Conservation (phyloP, 2,113 vertebrate genomes). For the Thermophis baileyi region DNA sequence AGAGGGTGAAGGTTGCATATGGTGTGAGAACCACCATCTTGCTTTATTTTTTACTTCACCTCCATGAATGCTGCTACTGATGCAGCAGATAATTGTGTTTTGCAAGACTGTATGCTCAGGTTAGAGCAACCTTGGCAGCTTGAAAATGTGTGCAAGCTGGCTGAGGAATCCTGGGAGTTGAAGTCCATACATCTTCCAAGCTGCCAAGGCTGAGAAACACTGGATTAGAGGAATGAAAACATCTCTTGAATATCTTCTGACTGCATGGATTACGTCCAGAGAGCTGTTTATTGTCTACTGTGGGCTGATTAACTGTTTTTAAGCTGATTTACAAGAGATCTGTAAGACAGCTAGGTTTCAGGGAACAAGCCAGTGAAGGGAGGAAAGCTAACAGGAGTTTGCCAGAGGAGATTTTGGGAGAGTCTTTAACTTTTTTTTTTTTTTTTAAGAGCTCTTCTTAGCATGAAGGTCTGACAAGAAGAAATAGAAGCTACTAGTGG, state of each 20-base stretch:
- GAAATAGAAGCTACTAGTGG: background rate
- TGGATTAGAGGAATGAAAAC: background rate
- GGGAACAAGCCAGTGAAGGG: background rate
- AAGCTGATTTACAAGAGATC: background rate
- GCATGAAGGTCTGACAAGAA: background rate
- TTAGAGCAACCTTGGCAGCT: background rate
- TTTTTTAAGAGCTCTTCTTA: background rate
- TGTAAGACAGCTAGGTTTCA: background rate
- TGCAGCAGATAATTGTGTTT: background rate
- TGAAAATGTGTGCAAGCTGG: background rate
- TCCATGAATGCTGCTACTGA: background rate
- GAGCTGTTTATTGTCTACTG: background rate
- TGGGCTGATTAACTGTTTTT: background rate
- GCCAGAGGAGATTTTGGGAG: background rate
- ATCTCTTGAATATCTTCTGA: background rate
- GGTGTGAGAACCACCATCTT: background rate
- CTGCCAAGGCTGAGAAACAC: background rate
- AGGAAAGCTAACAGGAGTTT: background rate
- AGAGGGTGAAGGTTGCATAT: background rate
- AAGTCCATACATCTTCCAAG: background rate
- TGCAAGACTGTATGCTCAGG: background rate
- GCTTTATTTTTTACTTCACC: background rate
- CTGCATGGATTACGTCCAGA: background rate
- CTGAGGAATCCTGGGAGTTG: background rate
- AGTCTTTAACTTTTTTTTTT: background rate